Evolutionary conservation across 2,888 invertebrate genomes (phyloP).

Genomic region (Pelosia muscerda): DNA sequence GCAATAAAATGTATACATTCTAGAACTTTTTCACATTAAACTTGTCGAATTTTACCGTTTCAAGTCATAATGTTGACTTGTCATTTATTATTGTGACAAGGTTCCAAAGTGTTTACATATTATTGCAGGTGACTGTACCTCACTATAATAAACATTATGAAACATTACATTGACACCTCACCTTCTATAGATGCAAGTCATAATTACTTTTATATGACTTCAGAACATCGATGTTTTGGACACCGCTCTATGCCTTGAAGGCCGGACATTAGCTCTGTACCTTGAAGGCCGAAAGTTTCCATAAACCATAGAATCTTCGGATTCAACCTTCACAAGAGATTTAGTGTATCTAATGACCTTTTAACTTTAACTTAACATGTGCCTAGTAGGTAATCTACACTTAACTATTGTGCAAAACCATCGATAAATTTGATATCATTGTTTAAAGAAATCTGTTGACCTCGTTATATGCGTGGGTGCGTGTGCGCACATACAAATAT

Average conservation of each 20-base stretch:
- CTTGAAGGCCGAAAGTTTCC: not conserved
- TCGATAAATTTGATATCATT: conserved; percentile 11
- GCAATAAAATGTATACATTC: no score
- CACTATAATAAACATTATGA: not conserved
- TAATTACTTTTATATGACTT: not conserved
- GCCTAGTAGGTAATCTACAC: conserved; percentile 3
- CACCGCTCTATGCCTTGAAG: not conserved
- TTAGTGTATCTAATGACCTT: conserved; percentile 3
- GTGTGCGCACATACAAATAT: not conserved
- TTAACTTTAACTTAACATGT: conserved; percentile 8
- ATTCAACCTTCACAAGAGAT: conserved; percentile 7
- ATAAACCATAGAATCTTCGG: not conserved
- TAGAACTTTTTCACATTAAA: no score
- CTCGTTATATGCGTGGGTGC: not conserved
- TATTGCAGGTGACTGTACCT: not conserved
- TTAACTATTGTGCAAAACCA: conserved; percentile 16
- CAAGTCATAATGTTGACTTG: no score
- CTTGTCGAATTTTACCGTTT: no score
- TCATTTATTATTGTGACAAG: no score
- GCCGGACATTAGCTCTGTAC: not conserved
- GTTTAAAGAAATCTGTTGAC: conserved; percentile 5
- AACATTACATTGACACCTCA: not conserved
- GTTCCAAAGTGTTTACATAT: no score
- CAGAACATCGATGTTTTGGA: not conserved
- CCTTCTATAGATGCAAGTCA: not conserved